Conservation (phyloP, 1,140 invertebrate species). For the Megalopta genalis region DNA sequence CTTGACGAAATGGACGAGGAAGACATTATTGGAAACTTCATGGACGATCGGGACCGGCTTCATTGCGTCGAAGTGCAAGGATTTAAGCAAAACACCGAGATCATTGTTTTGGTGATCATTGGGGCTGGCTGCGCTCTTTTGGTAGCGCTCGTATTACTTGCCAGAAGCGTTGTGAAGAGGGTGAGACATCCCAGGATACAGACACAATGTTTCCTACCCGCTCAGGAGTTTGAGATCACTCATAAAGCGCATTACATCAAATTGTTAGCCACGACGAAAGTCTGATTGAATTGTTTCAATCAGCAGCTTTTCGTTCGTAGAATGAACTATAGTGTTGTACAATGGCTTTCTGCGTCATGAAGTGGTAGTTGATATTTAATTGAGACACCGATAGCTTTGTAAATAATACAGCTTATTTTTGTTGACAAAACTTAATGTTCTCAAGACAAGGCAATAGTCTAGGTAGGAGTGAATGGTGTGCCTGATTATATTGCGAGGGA, state of each 20-base stretch:
- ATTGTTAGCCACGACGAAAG: conserved; percentile 80
- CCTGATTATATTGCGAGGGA: conserved; percentile 14
- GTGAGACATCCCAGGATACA: conserved; percentile 68
- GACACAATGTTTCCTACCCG: conserved; percentile 78
- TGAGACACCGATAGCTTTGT: conserved; percentile 7
- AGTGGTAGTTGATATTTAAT: background rate
- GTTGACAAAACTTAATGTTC: conserved; percentile 33
- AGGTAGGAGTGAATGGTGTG: background rate
- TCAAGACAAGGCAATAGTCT: background rate
- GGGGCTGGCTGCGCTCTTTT: conserved; percentile 62
- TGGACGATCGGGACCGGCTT: conserved; percentile 40
- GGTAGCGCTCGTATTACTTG: conserved; percentile 60
- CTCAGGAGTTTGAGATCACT: conserved; percentile 78
- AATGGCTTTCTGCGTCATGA: background rate
- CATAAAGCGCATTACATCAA: conserved; percentile 81
- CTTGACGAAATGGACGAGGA: conserved; percentile 61
- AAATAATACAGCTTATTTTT: conserved; percentile 37
- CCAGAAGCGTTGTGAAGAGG: conserved; percentile 67
- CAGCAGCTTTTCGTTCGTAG: background rate
- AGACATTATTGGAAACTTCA: conserved; percentile 25
- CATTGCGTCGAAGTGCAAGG: conserved; percentile 72
- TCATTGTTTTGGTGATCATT: conserved; percentile 70
- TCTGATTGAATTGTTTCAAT: conserved; percentile 63
- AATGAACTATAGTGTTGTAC: background rate
- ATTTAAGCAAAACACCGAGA: conserved; percentile 66